These are phyloP conservation scores for Drosophila macrospina DNA, from an alignment of 2,888 invertebrate species.

Conservation along the genomic window DNA sequence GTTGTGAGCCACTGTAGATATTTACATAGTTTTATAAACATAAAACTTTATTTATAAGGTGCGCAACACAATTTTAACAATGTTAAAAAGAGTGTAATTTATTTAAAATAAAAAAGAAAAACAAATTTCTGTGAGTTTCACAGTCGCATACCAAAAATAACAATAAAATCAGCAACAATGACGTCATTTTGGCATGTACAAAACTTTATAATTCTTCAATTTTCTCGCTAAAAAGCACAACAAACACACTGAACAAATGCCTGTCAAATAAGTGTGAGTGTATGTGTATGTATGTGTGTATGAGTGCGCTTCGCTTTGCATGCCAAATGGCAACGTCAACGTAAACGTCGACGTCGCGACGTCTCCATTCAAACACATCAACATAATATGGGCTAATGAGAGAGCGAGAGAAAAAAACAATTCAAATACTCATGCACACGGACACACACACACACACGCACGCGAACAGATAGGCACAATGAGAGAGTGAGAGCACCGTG, in stretches of 20 bases:
- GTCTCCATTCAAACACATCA: conserved; percentile 65
- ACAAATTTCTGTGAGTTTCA: conserved; percentile 30
- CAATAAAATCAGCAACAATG: conserved; percentile 46
- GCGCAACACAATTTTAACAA: no score
- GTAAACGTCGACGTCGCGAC: conserved; percentile 32
- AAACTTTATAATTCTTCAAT: conserved; percentile 63
- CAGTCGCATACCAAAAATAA: conserved; percentile 4
- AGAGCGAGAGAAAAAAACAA: conserved; percentile 31
- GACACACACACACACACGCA: conserved; percentile 7
- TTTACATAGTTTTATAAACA: no score
- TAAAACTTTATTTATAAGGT: no score
- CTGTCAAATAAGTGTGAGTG: background rate
- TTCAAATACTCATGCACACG: conserved; percentile 9
- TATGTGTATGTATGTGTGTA: conserved; percentile 6
- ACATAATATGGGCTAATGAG: conserved; percentile 73
- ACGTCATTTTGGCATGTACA: conserved; percentile 69
- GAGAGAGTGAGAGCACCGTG: conserved; percentile 17
- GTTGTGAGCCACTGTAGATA: no score
- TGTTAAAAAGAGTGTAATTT: no score
- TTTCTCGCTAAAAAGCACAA: conserved; percentile 46
- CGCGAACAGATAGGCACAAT: background rate
- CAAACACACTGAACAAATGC: conserved; percentile 24
- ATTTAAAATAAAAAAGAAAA: no score
- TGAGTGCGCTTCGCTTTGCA: conserved; percentile 31
- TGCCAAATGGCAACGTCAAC: conserved; percentile 32